These are phyloP conservation scores for Drosophila arawakana DNA, from an alignment of 1,140 invertebrate genomes.

Conservation along the genomic window DNA sequence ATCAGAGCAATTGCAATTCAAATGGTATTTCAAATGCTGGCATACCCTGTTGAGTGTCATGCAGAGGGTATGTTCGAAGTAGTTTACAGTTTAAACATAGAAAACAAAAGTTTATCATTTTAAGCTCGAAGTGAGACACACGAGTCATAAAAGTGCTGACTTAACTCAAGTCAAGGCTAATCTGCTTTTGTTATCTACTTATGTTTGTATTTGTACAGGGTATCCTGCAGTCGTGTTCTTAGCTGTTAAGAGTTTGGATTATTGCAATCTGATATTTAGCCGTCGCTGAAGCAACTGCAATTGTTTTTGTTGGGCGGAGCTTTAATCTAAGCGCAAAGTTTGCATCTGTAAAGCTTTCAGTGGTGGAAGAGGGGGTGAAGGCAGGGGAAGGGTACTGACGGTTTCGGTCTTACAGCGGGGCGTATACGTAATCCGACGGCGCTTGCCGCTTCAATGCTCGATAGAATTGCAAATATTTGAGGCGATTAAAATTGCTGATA, in stretches of 20 bases:
- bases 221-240: constrained; percentile 1
- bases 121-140: no score
- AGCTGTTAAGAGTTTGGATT: neutral
- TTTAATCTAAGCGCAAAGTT: constrained; percentile 20
- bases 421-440: constrained; percentile 70
- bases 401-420: constrained; percentile 19
- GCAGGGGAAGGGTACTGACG: neutral
- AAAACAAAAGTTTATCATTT: no score
- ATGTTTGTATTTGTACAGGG: neutral
- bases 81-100: no score
- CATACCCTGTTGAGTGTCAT: constrained; percentile 7
- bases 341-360: constrained; percentile 15
- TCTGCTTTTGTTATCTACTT: no score
- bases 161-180: no score
- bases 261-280: constrained; percentile 16
- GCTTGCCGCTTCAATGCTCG: constrained; percentile 63
- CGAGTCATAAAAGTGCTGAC: no score
- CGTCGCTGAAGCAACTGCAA: constrained; percentile 54
- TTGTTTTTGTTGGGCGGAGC: constrained; percentile 45
- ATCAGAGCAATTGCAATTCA: constrained; percentile 33
- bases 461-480: constrained; percentile 82
- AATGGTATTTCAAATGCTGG: constrained; percentile 10
- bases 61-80: neutral
- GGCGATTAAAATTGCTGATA: constrained; percentile 78
- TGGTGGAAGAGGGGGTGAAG: no score